phyloP scores from a whole-genome alignment of 2,113 vertebrate genomes.

The Phyllostomus hastatus region DNA sequence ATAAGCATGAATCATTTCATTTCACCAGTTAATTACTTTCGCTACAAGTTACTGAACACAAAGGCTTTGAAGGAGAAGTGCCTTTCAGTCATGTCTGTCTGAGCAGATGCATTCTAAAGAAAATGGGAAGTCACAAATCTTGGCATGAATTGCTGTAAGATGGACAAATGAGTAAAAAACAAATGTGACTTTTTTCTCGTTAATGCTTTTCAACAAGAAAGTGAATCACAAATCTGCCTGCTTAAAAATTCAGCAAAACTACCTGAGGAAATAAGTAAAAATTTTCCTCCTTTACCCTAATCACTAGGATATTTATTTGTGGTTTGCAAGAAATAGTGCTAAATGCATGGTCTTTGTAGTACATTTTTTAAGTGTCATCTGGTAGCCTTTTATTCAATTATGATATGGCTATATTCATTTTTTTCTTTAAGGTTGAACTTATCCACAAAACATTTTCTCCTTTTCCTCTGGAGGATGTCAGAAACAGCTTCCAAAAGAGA shows the following conservation, averaged over 20 bases:
- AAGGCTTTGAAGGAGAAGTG: neutral
- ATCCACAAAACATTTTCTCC: slow-evolving; percentile 23
- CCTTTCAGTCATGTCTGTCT: neutral
- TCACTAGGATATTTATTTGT: neutral
- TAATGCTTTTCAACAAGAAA: neutral
- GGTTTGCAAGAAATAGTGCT: neutral
- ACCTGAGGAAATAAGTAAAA: neutral
- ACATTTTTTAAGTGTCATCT: neutral
- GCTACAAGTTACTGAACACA: neutral
- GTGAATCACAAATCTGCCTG: neutral
- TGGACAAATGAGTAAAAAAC: neutral
- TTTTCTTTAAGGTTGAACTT: slow-evolving; percentile 6
- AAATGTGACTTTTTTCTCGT: neutral
- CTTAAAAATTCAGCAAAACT: neutral
- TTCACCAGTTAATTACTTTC: slow-evolving; percentile 15
- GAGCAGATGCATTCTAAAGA: neutral
- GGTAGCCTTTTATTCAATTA: slow-evolving; percentile 1
- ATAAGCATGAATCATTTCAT: slow-evolving; percentile 5
- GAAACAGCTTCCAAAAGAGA: neutral
- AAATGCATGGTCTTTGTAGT: neutral
- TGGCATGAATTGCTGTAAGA: neutral
- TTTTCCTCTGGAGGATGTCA: neutral
- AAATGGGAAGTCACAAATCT: neutral
- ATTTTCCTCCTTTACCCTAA: neutral
- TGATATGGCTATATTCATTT: neutral